phyloP scores from a whole-genome alignment of 2,888 invertebrate species.

The Lydus trimaculatus region DNA sequence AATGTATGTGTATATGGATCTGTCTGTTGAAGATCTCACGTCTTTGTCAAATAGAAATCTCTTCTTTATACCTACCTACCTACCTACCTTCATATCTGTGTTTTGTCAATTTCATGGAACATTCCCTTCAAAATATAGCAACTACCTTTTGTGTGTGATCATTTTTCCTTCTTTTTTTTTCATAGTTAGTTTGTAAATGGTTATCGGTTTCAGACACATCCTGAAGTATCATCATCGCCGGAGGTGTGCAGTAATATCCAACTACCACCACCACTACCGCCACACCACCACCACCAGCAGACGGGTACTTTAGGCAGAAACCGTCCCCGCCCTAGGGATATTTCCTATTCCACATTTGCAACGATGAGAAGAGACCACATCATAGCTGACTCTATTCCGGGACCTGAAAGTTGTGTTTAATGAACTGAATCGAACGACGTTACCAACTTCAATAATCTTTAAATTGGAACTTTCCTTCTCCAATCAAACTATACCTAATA shows the following conservation, averaged over 20 bases:
- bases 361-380: constrained; percentile 74
- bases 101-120: background rate
- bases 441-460: constrained; percentile 22
- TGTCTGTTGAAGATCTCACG: background rate
- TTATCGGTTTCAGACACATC: constrained; percentile 36
- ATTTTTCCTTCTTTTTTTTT: no score
- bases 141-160: no score
- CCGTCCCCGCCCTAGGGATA: constrained; percentile 56
- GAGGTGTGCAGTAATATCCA: constrained; percentile 43
- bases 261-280: constrained; percentile 10
- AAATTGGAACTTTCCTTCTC: background rate
- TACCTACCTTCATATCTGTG: background rate
- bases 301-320: constrained; percentile 54
- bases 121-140: no score
- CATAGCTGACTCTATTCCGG: constrained; percentile 83
- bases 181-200: constrained; percentile 2
- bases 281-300: constrained; percentile 18
- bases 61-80: no score
- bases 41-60: no score
- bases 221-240: constrained; percentile 42
- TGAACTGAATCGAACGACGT: constrained; percentile 33
- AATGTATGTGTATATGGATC: background rate
- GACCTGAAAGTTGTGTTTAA: constrained; percentile 89
- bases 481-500: background rate
- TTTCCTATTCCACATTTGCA: constrained; percentile 65